These are phyloP conservation scores for Punctoribates punctum DNA, from an alignment of 2,888 invertebrate genomes.

Conservation along the genomic window DNA sequence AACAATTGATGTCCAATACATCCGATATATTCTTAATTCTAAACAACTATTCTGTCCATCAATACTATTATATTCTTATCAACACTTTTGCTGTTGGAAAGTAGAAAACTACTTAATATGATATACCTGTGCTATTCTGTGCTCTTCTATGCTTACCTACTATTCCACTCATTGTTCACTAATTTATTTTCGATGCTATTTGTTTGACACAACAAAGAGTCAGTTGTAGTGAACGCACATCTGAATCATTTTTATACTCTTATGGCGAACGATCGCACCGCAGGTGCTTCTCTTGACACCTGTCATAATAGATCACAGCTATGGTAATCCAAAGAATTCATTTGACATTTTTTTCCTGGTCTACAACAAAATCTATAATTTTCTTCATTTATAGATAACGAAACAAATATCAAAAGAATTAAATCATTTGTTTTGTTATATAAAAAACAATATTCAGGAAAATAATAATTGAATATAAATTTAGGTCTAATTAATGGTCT, in stretches of 20 bases:
- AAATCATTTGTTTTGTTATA: too few relatives aligned
- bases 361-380: neutral
- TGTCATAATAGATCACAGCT: constrained; percentile 36
- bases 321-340: constrained; percentile 26
- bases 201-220: constrained; percentile 3
- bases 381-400: neutral
- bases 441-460: too few relatives aligned
- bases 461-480: too few relatives aligned
- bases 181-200: constrained; percentile 1
- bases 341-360: neutral
- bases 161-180: neutral
- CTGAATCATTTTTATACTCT: constrained; percentile 16
- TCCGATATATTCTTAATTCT: neutral
- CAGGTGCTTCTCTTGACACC: constrained; percentile 38
- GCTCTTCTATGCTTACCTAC: too few relatives aligned
- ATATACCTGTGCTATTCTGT: neutral
- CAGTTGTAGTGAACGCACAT: neutral
- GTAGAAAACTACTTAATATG: neutral
- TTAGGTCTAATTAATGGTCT: too few relatives aligned
- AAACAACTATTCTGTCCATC: neutral
- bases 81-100: neutral
- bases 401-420: too few relatives aligned
- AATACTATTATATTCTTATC: neutral
- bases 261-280: neutral
- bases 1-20: constrained; percentile 29